A percentile compares a stretch with the other conserved stretches of the same genome.
Evolutionary conservation across 2,888 invertebrate species (phyloP).

Genomic region (Monoplex corrugatus): DNA sequence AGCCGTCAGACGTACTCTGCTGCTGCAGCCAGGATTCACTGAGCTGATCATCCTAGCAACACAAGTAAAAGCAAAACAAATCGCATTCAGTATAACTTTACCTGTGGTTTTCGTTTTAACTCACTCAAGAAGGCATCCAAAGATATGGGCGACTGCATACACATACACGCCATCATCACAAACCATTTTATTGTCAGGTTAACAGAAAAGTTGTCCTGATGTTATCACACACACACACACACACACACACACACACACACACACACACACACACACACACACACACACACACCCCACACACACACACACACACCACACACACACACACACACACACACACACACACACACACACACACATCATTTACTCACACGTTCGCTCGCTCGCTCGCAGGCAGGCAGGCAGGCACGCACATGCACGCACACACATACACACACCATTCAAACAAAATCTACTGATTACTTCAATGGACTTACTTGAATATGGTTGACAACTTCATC

Average conservation of each 20-base stretch:
- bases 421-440: too few species aligned
- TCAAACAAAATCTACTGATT: too few species aligned
- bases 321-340: neutral
- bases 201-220: neutral
- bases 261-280: neutral
- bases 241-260: neutral
- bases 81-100: too few species aligned
- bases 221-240: neutral
- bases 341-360: too few species aligned
- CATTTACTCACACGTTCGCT: too few species aligned
- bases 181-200: too few species aligned
- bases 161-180: too few species aligned
- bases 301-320: neutral
- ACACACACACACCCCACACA: neutral
- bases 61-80: neutral
- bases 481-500: slow-evolving; percentile 75
- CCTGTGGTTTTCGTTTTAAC: too few species aligned
- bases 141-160: too few species aligned
- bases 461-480: slow-evolving; percentile 65
- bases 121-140: too few species aligned
- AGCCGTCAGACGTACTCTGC: slow-evolving; percentile 66
- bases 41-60: slow-evolving; percentile 75
- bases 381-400: too few species aligned
- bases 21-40: slow-evolving; percentile 77
- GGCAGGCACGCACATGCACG: neutral